These are phyloP conservation scores for Aleiodes sp. DNA, from an alignment of 1,140 invertebrate genomes.

Conservation along the genomic window DNA sequence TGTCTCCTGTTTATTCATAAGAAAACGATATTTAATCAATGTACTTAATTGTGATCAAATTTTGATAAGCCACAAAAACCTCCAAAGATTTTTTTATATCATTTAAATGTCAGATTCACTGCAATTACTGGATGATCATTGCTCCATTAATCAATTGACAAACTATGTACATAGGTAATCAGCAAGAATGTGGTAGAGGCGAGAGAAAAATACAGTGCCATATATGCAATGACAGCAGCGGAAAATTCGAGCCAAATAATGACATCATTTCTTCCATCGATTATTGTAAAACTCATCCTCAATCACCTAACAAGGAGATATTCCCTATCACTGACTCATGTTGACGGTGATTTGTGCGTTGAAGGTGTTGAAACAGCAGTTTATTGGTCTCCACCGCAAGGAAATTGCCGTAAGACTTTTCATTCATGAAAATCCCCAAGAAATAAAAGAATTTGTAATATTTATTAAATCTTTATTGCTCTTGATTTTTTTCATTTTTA, in stretches of 20 bases:
- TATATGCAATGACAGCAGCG: constrained; percentile 75
- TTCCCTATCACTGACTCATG: constrained; percentile 77
- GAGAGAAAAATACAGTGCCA: constrained; percentile 71
- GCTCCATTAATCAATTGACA: constrained; percentile 58
- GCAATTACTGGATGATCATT: too few relatives aligned
- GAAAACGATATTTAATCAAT: too few relatives aligned
- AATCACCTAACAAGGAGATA: constrained; percentile 78
- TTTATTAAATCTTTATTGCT: background rate
- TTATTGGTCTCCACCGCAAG: constrained; percentile 83
- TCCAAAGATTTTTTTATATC: too few relatives aligned
- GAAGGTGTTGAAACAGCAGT: constrained; percentile 74
- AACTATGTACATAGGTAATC: too few relatives aligned
- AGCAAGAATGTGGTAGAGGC: constrained; percentile 70
- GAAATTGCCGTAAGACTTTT: constrained; percentile 76
- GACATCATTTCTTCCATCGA: constrained; percentile 73
- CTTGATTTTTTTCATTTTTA: background rate
- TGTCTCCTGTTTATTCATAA: too few relatives aligned
- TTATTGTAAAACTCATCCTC: constrained; percentile 73
- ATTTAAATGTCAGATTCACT: too few relatives aligned
- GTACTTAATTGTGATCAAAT: too few relatives aligned
- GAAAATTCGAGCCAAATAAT: constrained; percentile 75
- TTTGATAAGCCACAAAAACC: too few relatives aligned
- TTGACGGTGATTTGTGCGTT: constrained; percentile 73
- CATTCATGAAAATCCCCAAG: constrained; percentile 9
- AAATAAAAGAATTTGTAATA: too few relatives aligned